phyloP scores from a whole-genome alignment of 2,113 vertebrate species.

The Tyrannus savana region DNA sequence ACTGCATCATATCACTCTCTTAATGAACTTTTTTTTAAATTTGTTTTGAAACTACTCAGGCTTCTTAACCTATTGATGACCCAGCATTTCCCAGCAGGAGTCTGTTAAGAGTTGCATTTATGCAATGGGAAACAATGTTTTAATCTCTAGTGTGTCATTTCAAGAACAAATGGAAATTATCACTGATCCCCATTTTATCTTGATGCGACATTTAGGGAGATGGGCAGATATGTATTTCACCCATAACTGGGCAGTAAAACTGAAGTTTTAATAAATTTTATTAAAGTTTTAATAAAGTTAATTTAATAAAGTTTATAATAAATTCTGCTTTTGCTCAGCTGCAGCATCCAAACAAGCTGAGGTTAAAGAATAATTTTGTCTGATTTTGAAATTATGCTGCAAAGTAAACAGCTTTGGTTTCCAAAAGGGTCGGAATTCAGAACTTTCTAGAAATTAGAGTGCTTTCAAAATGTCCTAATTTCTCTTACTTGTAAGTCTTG shows the following conservation, averaged over 20 bases:
- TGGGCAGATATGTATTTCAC: not conserved
- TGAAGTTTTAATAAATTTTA: not conserved
- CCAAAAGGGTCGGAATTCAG: not conserved
- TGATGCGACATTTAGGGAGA: not conserved
- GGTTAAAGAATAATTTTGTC: not conserved
- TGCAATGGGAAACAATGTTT: not conserved
- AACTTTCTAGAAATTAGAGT: not conserved
- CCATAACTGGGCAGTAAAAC: not conserved
- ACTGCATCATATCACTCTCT: accelerated
- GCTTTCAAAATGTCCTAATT: not conserved
- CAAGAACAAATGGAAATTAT: not conserved
- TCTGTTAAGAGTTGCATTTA: not conserved
- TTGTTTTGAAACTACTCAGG: not conserved
- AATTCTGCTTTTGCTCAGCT: not conserved
- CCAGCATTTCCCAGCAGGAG: not conserved
- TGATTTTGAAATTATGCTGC: not conserved
- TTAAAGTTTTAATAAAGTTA: no score
- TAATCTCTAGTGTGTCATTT: not conserved
- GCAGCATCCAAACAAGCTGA: not conserved
- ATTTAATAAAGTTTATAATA: not conserved
- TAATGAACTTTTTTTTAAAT: not conserved
- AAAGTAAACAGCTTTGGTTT: not conserved
- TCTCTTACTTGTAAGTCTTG: not conserved
- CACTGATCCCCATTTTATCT: not conserved
- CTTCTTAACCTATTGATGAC: not conserved